Percentiles rank a stretch among this genome's conserved stretches.
These are phyloP conservation scores for Globodera ellingtonae DNA, from an alignment of 1,140 invertebrate genomes.

Conservation along the genomic window DNA sequence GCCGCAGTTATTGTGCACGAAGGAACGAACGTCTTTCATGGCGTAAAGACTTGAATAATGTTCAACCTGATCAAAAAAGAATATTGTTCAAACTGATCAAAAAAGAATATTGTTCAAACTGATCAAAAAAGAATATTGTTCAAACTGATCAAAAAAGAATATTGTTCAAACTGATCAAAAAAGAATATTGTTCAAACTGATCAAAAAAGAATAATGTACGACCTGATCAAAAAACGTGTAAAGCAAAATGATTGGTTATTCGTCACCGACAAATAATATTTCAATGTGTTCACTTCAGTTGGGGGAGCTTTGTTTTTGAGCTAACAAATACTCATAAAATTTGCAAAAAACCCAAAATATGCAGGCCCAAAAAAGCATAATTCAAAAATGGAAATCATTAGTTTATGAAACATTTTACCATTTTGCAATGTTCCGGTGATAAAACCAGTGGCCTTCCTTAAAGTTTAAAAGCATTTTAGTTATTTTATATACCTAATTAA, in stretches of 20 bases:
- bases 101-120: constrained; percentile 56
- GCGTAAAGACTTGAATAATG: constrained; percentile 54
- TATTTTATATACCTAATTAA: too few species aligned
- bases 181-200: constrained; percentile 55
- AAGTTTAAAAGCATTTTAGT: neutral
- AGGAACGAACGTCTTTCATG: constrained; percentile 52
- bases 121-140: constrained; percentile 45
- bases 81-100: constrained; percentile 52
- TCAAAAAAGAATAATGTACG: constrained; percentile 45
- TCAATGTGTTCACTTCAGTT: too few species aligned
- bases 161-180: constrained; percentile 48
- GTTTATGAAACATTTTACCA: constrained; percentile 34
- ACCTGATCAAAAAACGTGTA: constrained; percentile 38
- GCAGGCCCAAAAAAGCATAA: neutral
- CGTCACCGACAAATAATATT: too few species aligned
- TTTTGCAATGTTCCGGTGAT: constrained; percentile 53
- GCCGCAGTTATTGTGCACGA: constrained; percentile 55
- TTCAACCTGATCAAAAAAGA: constrained; percentile 47
- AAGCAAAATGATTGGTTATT: too few species aligned
- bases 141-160: constrained; percentile 48
- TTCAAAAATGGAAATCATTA: neutral
- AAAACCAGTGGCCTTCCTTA: constrained; percentile 43
- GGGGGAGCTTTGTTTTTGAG: too few species aligned
- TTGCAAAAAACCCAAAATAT: constrained; percentile 18
- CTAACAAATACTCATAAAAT: too few species aligned